Evolutionary conservation across 2,888 invertebrate genomes (phyloP).

Genomic region (Anthrax anthrax): DNA sequence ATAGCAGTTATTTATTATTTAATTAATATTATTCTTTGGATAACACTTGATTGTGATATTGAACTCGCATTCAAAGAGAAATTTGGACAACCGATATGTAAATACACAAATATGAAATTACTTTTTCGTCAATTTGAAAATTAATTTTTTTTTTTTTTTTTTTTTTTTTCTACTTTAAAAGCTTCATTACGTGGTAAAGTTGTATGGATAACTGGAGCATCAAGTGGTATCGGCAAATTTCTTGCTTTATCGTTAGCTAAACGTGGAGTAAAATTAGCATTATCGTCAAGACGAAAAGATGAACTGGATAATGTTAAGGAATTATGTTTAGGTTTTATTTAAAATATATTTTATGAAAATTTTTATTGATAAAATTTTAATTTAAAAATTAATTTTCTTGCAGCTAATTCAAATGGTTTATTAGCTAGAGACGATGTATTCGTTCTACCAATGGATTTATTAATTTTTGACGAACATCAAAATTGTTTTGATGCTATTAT

Average conservation of each 20-base stretch:
- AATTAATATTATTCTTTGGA: conserved; percentile 37
- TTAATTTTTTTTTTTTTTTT: neutral
- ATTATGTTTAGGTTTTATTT: conserved; percentile 40
- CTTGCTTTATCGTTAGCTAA: conserved; percentile 53
- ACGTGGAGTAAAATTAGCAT: conserved; percentile 47
- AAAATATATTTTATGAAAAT: neutral
- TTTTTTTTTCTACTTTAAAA: conserved; percentile 22
- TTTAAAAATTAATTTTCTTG: too few species aligned
- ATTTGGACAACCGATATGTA: conserved; percentile 46
- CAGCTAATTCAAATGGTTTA: conserved; percentile 26
- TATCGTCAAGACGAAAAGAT: conserved; percentile 49
- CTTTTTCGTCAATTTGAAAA: neutral
- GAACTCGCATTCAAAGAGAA: conserved; percentile 41
- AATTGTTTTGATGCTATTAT: conserved; percentile 45
- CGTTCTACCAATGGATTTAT: conserved; percentile 53
- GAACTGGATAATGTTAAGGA: conserved; percentile 51
- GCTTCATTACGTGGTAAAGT: conserved; percentile 49
- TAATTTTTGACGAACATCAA: conserved; percentile 44
- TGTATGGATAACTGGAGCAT: conserved; percentile 73
- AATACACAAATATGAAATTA: too few species aligned
- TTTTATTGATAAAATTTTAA: neutral
- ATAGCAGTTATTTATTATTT: conserved; percentile 35
- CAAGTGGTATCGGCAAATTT: conserved; percentile 67
- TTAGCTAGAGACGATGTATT: conserved; percentile 46
- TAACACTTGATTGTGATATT: conserved; percentile 46